These are phyloP conservation scores for Prietella phreatophila DNA, from an alignment of 2,113 vertebrate species.

Conservation along the genomic window DNA sequence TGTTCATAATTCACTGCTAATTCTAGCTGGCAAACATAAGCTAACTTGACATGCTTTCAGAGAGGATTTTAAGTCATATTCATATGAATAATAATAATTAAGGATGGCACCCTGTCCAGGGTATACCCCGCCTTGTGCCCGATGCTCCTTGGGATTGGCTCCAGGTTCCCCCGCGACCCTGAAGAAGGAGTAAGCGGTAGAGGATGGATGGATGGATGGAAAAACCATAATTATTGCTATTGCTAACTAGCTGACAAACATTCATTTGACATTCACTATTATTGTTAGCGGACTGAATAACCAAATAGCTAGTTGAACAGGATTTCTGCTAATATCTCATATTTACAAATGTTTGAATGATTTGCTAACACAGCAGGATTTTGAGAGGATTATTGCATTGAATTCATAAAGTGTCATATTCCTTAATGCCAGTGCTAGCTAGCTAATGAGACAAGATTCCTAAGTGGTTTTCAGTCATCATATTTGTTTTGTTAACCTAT, in stretches of 20 bases:
- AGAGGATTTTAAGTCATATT: background rate
- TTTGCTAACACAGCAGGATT: background rate
- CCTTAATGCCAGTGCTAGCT: background rate
- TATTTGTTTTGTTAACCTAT: background rate
- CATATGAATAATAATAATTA: background rate
- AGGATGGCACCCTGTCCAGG: too few relatives aligned
- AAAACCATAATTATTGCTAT: background rate
- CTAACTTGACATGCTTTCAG: too few relatives aligned
- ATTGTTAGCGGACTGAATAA: background rate
- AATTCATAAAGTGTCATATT: background rate
- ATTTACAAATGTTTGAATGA: background rate
- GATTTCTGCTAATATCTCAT: background rate
- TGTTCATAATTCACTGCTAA: background rate
- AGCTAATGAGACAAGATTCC: background rate
- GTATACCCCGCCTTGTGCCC: too few relatives aligned
- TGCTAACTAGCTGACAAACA: background rate
- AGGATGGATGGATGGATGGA: too few relatives aligned
- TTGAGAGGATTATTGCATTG: background rate
- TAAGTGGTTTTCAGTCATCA: background rate
- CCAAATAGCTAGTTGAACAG: background rate
- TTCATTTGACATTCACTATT: background rate
- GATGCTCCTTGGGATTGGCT: too few relatives aligned
- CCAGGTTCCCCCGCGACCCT: too few relatives aligned
- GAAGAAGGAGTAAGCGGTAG: too few relatives aligned
- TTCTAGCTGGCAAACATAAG: background rate